A percentile compares a stretch with the other conserved stretches of the same genome.
These are phyloP conservation scores for Campoletis sonorensis DNA, from an alignment of 1,140 invertebrate genomes.

Conservation along the genomic window DNA sequence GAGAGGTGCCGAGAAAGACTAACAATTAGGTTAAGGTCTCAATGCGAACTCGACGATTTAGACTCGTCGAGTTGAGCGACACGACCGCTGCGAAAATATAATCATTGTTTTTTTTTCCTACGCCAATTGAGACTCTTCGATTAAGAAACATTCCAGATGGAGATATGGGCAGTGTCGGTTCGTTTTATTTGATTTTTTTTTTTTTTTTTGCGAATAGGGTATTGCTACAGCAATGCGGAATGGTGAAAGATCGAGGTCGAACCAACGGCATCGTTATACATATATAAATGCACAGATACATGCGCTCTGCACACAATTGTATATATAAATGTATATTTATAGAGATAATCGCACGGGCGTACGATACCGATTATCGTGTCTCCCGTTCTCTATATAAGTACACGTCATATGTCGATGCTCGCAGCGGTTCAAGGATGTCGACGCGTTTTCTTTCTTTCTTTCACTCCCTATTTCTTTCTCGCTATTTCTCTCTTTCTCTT, in stretches of 20 bases:
- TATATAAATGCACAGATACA: background rate
- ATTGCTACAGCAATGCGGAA: slow-evolving; percentile 19
- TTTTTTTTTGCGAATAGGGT: background rate
- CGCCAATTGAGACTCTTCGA: background rate
- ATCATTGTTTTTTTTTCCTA: background rate
- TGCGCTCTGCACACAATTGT: background rate
- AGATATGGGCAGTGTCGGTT: background rate
- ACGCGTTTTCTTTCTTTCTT: background rate
- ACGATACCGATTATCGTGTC: slow-evolving; percentile 31
- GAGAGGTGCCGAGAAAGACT: background rate
- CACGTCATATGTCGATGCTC: slow-evolving; percentile 37
- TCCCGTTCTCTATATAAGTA: slow-evolving; percentile 16
- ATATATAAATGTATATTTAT: slow-evolving; percentile 24
- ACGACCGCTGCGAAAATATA: background rate
- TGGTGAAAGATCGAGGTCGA: slow-evolving; percentile 7
- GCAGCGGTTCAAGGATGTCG: slow-evolving; percentile 26
- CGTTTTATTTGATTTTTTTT: too few relatives aligned
- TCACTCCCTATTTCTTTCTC: background rate
- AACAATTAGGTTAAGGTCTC: slow-evolving; percentile 3
- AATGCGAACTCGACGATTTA: background rate
- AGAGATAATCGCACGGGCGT: slow-evolving; percentile 21
- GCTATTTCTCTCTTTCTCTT: background rate
- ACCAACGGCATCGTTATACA: background rate
- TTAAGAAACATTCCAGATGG: background rate
- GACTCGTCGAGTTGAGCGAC: background rate